phyloP scores from a whole-genome alignment of 2,113 vertebrate species.

The Camelus dromedarius region DNA sequence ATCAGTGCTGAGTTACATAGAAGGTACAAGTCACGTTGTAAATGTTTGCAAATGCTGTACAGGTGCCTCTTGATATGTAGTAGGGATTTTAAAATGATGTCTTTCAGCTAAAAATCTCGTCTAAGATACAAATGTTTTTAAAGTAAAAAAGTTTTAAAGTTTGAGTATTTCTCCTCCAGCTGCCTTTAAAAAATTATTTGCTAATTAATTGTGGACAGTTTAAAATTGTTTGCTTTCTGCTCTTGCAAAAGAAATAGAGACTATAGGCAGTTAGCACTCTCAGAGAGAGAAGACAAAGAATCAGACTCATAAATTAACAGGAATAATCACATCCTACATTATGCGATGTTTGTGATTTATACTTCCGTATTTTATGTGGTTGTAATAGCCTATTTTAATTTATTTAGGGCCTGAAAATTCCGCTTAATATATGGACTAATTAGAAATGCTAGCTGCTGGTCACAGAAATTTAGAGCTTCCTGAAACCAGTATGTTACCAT shows the following conservation, averaged over 20 bases:
- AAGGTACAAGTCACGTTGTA: not conserved
- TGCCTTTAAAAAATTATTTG: not conserved
- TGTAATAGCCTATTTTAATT: not conserved
- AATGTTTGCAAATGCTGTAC: not conserved
- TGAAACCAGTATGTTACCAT: not conserved
- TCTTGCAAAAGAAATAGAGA: not conserved
- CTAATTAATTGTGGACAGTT: not conserved
- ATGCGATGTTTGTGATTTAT: not conserved
- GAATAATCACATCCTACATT: not conserved
- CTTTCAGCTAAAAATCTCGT: slow-evolving; percentile 16
- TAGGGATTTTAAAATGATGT: not conserved
- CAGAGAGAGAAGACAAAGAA: not conserved
- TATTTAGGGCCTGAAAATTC: not conserved
- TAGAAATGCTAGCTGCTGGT: not conserved
- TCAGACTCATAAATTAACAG: not conserved
- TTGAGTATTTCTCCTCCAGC: not conserved
- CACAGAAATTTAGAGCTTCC: not conserved
- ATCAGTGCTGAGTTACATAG: not conserved
- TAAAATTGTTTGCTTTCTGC: not conserved
- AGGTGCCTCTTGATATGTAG: not conserved
- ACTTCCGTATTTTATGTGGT: not conserved
- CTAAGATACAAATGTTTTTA: not conserved
- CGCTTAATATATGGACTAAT: not conserved
- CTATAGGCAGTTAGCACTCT: not conserved
- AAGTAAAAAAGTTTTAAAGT: not conserved